Conservation (phyloP, 2,888 invertebrate genomes). For the Hirtodrosophila cameraria region DNA sequence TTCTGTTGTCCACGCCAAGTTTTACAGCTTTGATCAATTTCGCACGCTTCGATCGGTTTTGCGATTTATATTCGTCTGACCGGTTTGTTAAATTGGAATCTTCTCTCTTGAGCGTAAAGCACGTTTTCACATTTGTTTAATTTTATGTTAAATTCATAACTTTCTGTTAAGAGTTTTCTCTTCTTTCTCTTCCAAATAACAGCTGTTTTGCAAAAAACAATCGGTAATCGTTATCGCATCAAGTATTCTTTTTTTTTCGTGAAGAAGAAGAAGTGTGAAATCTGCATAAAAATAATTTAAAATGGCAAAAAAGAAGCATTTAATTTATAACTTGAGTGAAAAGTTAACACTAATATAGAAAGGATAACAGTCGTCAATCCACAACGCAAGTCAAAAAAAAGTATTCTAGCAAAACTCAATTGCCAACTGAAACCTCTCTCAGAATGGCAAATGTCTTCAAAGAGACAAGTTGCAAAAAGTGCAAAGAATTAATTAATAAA, state of each 20-base stretch:
- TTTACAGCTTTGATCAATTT: too few species aligned
- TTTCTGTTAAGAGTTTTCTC: too few species aligned
- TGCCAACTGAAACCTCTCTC: constrained; percentile 20
- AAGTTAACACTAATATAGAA: not conserved
- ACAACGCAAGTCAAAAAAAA: not conserved
- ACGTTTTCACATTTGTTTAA: too few species aligned
- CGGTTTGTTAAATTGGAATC: too few species aligned
- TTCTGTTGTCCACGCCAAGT: too few species aligned
- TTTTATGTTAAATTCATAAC: too few species aligned
- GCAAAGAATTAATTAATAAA: constrained; percentile 26
- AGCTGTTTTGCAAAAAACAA: too few species aligned
- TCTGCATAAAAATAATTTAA: constrained; percentile 32
- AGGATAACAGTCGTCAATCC: not conserved
- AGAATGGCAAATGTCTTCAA: constrained; percentile 36
- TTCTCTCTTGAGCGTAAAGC: too few species aligned
- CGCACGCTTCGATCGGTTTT: too few species aligned
- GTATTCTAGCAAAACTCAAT: constrained; percentile 23
- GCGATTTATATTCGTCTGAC: too few species aligned
- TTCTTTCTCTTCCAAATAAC: too few species aligned
- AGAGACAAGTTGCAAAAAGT: constrained; percentile 50
- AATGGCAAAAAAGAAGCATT: constrained; percentile 9
- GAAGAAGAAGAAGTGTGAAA: constrained; percentile 46
- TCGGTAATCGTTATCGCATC: too few species aligned
- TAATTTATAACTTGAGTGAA: constrained; percentile 13
- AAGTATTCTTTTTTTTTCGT: constrained; percentile 47